phyloP scores from a whole-genome alignment of 2,888 invertebrate species.

The Scrobipalpa costella region DNA sequence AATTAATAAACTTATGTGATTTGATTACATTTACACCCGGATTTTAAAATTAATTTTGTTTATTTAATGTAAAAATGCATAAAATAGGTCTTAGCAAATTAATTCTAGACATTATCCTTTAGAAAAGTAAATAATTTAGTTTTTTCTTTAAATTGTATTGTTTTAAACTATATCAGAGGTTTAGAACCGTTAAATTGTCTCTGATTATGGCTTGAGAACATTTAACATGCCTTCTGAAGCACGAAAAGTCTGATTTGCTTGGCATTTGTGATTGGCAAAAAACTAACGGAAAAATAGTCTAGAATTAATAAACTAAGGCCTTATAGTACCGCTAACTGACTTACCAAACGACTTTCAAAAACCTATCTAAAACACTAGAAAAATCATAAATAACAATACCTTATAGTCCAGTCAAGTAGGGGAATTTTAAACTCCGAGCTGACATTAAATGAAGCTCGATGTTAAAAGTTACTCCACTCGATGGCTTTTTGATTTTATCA shows the following conservation, averaged over 20 bases:
- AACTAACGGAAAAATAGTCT: neutral
- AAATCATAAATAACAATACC: conserved; percentile 14
- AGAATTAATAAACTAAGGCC: neutral
- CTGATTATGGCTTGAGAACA: neutral
- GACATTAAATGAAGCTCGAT: neutral
- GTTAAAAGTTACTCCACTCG: neutral
- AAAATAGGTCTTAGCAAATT: conserved; percentile 2
- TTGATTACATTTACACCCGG: conserved; percentile 1
- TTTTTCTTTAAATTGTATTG: neutral
- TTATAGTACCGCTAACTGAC: neutral
- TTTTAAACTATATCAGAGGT: too few species aligned
- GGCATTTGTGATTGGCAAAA: neutral
- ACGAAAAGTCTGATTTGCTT: too few species aligned
- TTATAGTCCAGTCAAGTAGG: neutral
- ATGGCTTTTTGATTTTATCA: neutral
- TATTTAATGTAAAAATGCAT: conserved; percentile 15
- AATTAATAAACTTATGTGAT: conserved; percentile 13
- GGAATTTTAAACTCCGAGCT: neutral
- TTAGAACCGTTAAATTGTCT: too few species aligned
- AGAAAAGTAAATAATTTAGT: neutral
- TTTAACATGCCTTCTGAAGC: neutral
- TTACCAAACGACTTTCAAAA: conserved; percentile 18
- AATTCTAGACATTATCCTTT: neutral
- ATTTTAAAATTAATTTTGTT: neutral
- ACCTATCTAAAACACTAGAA: conserved; percentile 20